Evolutionary conservation across 2,888 invertebrate genomes (phyloP), one percentile per base, ranked within the genome.

Genomic region (Drosophila anceps): DNA sequence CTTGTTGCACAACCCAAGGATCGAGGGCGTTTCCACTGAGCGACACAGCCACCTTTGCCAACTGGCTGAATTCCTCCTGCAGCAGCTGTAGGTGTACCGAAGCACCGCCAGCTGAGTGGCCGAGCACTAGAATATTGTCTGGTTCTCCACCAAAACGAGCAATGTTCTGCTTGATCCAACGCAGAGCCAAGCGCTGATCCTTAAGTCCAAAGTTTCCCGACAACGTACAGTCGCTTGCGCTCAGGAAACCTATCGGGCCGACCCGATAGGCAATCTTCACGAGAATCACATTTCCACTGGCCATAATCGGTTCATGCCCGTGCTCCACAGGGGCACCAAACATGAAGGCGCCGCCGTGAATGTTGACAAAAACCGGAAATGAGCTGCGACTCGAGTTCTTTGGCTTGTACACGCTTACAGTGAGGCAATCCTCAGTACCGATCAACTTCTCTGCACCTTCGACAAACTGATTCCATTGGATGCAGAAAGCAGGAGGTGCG

Each of bases 21-120:
- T 95, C 93, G 13, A 96, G 93, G 0, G 95, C 94, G 2, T 95
- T 94, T 0, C 97, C 97, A 86, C 97, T 96, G 91, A 95, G 94
- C 0, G 96, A 96, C 3, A 73, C 53, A 0, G 88, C 84, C 13
- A 37, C 74, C 20, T 68, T 85, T 0, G 88, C 88, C 37, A 85
- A 10, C 2, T 80, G 55, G 15, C 68, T 62, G 2, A 90, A 79
- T 5, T 86, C 70, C 12, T 95, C 95, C 0, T 95, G 95, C n/a
- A 96, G 81, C 76, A 95, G 95, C 77, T 96, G 96, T 73, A 96
- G 95, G 90, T 96, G 96, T 0, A 95, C 96, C 81, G 96, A 96
- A 8, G 95, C 96, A 33, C 95, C 96, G 0, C 97, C 97, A 0
- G 96, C 96, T 5, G 96, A 96, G 88, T 95, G 94, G 4, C 97